Evolutionary conservation across 2,888 invertebrate species (phyloP), one percentile per base, ranked within the genome.

Genomic region (Craniophora ligustri): DNA sequence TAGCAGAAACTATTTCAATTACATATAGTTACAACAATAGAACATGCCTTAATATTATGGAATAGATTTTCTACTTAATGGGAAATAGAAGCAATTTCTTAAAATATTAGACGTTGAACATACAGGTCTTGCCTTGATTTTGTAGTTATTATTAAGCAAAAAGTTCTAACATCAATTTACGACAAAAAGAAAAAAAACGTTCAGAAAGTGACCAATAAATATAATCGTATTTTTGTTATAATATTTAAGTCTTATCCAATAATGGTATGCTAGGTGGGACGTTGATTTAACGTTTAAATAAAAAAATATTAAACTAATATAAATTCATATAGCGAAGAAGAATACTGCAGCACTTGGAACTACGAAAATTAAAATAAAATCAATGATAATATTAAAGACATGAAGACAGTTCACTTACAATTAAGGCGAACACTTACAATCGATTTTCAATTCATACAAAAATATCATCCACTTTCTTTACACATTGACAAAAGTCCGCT

Each of bases 401-500:
- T 71, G 69, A 73, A 70, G 56, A 68, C 62, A 63, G 58, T 68
- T 60, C 64, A 77, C 79, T 82, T 85, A 85, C 75, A 73, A 70
- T 79, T 85, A 88, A 85, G 80, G 84, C 86, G 76, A 85, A 86
- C 83, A 84, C 86, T 88, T 88, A 88, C 76, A 74, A 79, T 82
- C 81, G 78, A 87, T 78, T 74, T 26, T 83, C 81, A 84, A 86
- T 86, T 83, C 90, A 91, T 92, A 93, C 90, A 93, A 93, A 93
- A 93, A 92, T 93, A 93, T 92, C 85, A 82, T 89, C 72, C 84
- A 85, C 76, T 91, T 90, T 88, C 85, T 90, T 88, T 88, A 89
- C 85, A 87, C 85, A 84, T 84, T 76, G 83, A 85, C 84, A 82
- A 84, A 85, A 84, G 78, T 85, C 78, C 76, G 85, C 86, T 88